A percentile compares a stretch with the other conserved stretches of the same genome.
phyloP scores from a whole-genome alignment of 2,113 vertebrate genomes.

The Urocolius indicus region DNA sequence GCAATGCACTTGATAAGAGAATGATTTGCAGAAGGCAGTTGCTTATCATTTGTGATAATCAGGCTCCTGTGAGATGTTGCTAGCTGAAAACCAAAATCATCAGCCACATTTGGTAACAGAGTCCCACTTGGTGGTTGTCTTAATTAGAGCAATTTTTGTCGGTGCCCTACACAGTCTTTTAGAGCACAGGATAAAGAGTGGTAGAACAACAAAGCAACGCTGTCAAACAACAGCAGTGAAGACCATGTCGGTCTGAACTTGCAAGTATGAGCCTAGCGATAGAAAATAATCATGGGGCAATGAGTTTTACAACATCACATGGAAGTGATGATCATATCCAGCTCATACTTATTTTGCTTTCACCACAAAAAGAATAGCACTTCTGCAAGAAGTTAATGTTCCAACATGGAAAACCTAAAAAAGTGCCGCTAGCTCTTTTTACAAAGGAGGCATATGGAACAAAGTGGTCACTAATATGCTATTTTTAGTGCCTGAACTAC shows the following conservation, averaged over 20 bases:
- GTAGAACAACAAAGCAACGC: slow-evolving; percentile 35
- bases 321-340: slow-evolving; percentile 49
- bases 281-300: slow-evolving; percentile 50
- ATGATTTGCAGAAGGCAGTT: not conserved
- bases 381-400: slow-evolving; percentile 73
- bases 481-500: slow-evolving; percentile 59
- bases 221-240: slow-evolving; percentile 41
- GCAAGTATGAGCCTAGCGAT: slow-evolving; percentile 18
- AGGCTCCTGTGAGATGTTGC: not conserved
- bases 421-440: slow-evolving; percentile 58
- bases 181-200: slow-evolving; percentile 9
- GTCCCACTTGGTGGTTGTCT: not conserved
- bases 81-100: not conserved
- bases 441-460: slow-evolving; percentile 53
- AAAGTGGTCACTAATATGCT: slow-evolving; percentile 66
- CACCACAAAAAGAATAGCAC: slow-evolving; percentile 68
- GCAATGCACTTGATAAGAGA: not conserved
- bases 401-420: slow-evolving; percentile 69
- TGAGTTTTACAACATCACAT: slow-evolving; percentile 41
- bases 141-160: slow-evolving; percentile 26
- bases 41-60: not conserved
- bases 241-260: slow-evolving; percentile 53
- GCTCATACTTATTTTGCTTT: slow-evolving; percentile 71
- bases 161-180: not conserved
- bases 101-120: not conserved